These are phyloP conservation scores for Emydura subglobosa DNA, from an alignment of 2,113 vertebrate genomes.

Conservation along the genomic window DNA sequence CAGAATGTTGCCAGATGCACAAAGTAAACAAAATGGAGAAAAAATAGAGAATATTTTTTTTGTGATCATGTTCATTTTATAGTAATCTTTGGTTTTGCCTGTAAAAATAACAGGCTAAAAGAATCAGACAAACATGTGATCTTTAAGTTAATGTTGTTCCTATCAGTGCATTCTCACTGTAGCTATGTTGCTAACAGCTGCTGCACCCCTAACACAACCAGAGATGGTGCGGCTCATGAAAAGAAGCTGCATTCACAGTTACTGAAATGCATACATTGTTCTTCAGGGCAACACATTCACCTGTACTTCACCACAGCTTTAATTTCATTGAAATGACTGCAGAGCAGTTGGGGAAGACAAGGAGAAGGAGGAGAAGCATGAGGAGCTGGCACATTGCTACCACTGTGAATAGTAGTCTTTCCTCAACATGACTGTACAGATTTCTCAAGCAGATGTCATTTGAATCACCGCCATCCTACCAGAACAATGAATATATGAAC, in stretches of 20 bases:
- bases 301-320: neutral
- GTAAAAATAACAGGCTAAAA: neutral
- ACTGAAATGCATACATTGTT: neutral
- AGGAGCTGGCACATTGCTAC: too few relatives aligned
- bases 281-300: too few relatives aligned
- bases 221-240: neutral
- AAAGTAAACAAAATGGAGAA: neutral
- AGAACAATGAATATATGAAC: neutral
- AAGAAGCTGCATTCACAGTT: neutral
- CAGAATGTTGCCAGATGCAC: neutral
- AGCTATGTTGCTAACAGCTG: neutral
- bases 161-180: neutral
- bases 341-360: too few relatives aligned
- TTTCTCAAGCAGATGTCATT: neutral
- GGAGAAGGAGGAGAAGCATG: too few relatives aligned
- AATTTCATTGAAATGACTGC: neutral
- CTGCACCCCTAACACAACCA: neutral
- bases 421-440: neutral
- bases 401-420: neutral
- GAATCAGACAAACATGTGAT: neutral
- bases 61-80: neutral
- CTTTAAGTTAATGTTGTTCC: neutral
- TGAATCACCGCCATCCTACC: neutral
- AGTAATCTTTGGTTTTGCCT: neutral
- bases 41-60: neutral